These are phyloP conservation scores for Gandaritis pyraliata DNA, from an alignment of 2,888 invertebrate species.

Conservation along the genomic window DNA sequence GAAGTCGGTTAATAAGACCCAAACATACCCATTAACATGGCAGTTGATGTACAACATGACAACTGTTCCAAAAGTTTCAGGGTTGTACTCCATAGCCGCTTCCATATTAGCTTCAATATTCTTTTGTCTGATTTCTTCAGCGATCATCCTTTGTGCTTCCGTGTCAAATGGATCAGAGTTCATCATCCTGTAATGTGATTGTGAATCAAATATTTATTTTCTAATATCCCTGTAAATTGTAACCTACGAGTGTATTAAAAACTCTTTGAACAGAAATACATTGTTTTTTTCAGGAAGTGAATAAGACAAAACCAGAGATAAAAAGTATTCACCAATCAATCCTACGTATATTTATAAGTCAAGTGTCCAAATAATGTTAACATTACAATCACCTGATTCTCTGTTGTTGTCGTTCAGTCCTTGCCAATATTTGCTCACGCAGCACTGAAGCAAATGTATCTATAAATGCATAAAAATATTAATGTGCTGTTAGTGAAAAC, in stretches of 20 bases:
- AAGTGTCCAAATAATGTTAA: not conserved
- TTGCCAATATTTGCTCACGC: slow-evolving; percentile 91
- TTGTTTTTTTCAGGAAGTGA: too few relatives aligned
- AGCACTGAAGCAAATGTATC: slow-evolving; percentile 92
- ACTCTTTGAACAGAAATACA: too few relatives aligned
- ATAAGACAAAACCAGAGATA: too few relatives aligned
- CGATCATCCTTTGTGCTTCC: slow-evolving; percentile 97
- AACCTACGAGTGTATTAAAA: too few relatives aligned
- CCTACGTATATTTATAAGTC: too few relatives aligned
- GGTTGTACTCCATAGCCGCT: slow-evolving; percentile 99
- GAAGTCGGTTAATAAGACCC: too few relatives aligned
- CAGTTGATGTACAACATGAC: slow-evolving; percentile 99
- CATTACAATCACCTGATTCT: slow-evolving; percentile 80
- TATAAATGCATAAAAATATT: slow-evolving; percentile 64
- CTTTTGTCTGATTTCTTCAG: slow-evolving; percentile 97
- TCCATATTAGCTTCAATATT: slow-evolving; percentile 99
- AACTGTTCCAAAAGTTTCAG: slow-evolving; percentile 98
- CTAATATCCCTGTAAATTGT: too few relatives aligned
- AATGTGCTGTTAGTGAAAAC: too few relatives aligned
- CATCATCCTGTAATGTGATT: slow-evolving; percentile 87
- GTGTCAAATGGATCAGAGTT: slow-evolving; percentile 98
- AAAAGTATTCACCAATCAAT: too few relatives aligned
- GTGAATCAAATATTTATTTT: not conserved
- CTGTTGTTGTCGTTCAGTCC: slow-evolving; percentile 93
- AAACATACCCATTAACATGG: slow-evolving; percentile 95